Percentiles rank a stretch among this genome's conserved stretches.
Evolutionary conservation across 2,888 invertebrate genomes (phyloP).

Genomic region (Athripsodes cinereus): DNA sequence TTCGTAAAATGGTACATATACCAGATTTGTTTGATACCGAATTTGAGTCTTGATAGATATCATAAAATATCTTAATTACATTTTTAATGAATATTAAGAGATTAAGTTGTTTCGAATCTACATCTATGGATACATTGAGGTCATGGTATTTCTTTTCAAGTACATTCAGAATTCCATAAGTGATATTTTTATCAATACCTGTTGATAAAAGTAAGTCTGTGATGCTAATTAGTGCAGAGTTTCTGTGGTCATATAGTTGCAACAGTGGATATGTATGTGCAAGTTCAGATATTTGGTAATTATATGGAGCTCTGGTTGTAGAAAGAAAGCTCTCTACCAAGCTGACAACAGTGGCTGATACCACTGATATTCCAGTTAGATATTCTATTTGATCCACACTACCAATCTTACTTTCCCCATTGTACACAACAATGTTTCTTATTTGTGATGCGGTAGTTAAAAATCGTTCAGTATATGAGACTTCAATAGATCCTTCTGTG

Average conservation of each 20-base stretch:
- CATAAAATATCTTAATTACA: slow-evolving; percentile 46
- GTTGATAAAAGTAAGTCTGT: slow-evolving; percentile 47
- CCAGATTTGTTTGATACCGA: slow-evolving; percentile 29
- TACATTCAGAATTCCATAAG: slow-evolving; percentile 47
- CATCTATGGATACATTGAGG: slow-evolving; percentile 41
- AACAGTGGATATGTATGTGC: slow-evolving; percentile 44
- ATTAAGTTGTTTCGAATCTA: slow-evolving; percentile 19
- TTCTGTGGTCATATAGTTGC: slow-evolving; percentile 46
- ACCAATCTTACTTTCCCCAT: neutral
- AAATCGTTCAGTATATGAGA: slow-evolving; percentile 63
- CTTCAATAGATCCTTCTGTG: slow-evolving; percentile 57
- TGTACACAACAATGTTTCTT: slow-evolving; percentile 45
- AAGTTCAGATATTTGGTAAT: slow-evolving; percentile 45
- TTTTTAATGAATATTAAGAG: slow-evolving; percentile 40
- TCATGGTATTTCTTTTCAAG: slow-evolving; percentile 47
- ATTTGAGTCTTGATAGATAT: slow-evolving; percentile 46
- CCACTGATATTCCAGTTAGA: slow-evolving; percentile 52
- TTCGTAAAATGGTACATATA: slow-evolving; percentile 16
- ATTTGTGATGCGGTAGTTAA: slow-evolving; percentile 47
- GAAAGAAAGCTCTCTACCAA: slow-evolving; percentile 55
- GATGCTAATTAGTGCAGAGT: slow-evolving; percentile 46
- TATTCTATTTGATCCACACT: slow-evolving; percentile 45
- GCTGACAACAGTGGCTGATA: slow-evolving; percentile 55
- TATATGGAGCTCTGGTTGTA: slow-evolving; percentile 45
- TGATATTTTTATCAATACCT: slow-evolving; percentile 47